phyloP scores from a whole-genome alignment of 2,797 vertebrate species.

The Pseudochromis fuscus region DNA sequence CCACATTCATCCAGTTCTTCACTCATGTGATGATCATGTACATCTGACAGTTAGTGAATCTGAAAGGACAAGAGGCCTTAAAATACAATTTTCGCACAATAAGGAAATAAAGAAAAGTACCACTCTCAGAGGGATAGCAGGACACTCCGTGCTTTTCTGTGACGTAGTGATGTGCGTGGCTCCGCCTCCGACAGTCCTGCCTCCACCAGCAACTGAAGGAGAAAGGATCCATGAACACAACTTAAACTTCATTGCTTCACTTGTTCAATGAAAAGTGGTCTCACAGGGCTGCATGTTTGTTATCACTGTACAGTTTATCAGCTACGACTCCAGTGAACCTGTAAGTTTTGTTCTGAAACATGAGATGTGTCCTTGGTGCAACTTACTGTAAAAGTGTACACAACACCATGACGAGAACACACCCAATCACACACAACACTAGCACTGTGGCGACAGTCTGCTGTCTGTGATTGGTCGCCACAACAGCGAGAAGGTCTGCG shows the following conservation, averaged over 20 bases:
- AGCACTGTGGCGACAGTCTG: slow-evolving; percentile 92
- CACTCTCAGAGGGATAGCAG: slow-evolving; percentile 90
- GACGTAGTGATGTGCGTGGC: slow-evolving; percentile 78
- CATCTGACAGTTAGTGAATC: background rate
- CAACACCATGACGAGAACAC: slow-evolving; percentile 86
- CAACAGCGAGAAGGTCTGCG: slow-evolving; percentile 95
- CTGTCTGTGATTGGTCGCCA: slow-evolving; percentile 93
- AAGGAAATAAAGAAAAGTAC: slow-evolving; percentile 73
- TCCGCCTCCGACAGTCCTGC: slow-evolving; percentile 86
- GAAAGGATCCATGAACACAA: background rate
- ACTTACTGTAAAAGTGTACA: slow-evolving; percentile 96
- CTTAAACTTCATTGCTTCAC: background rate
- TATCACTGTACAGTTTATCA: background rate
- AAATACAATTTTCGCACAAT: slow-evolving; percentile 3
- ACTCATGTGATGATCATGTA: background rate
- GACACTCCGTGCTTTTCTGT: slow-evolving; percentile 86
- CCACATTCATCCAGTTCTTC: background rate
- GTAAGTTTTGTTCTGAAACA: background rate
- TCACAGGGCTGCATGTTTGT: background rate
- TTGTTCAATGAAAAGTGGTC: no score
- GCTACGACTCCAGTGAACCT: background rate
- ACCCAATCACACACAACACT: slow-evolving; percentile 90
- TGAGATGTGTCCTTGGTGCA: background rate
- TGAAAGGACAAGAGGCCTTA: background rate
- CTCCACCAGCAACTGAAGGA: slow-evolving; percentile 90